These are phyloP conservation scores for Tortricodes alternella DNA, from an alignment of 2,888 invertebrate genomes.

Conservation along the genomic window DNA sequence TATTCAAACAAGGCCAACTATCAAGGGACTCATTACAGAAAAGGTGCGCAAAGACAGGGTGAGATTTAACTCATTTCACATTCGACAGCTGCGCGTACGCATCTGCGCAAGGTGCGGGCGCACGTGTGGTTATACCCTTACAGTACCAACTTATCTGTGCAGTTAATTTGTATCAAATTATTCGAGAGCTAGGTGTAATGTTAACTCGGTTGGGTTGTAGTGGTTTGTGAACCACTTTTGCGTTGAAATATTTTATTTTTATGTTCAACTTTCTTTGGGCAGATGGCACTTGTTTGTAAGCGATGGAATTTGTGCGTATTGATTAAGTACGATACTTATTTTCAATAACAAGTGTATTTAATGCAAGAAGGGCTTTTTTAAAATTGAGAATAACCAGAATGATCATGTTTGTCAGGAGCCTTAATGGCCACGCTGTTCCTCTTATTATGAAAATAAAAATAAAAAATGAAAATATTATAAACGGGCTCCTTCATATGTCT, in stretches of 20 bases:
- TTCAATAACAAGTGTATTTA: not conserved
- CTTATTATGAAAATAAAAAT: no score
- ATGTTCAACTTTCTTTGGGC: conserved; percentile 6
- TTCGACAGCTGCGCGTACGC: conserved; percentile 5
- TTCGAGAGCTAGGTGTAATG: conserved; percentile 39
- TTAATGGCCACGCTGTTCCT: no score
- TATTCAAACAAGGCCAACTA: not conserved
- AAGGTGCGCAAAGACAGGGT: conserved; percentile 9
- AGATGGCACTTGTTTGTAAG: not conserved
- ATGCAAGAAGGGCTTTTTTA: no score
- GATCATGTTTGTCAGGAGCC: no score
- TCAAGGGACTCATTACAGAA: conserved; percentile 1
- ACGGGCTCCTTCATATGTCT: no score
- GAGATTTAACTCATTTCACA: conserved; percentile 16
- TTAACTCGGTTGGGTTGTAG: conserved; percentile 15
- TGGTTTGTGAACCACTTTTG: conserved; percentile 3
- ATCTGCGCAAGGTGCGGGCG: conserved; percentile 12
- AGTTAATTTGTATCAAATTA: conserved; percentile 29
- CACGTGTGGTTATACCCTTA: conserved; percentile 7
- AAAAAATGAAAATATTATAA: no score
- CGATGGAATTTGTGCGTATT: not conserved
- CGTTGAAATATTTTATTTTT: not conserved
- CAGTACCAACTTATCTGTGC: conserved; percentile 12
- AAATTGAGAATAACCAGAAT: no score
- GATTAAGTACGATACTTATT: not conserved